These are phyloP conservation scores for Phylloscopus trochilus DNA, from an alignment of 2,113 vertebrate genomes.

Conservation along the genomic window DNA sequence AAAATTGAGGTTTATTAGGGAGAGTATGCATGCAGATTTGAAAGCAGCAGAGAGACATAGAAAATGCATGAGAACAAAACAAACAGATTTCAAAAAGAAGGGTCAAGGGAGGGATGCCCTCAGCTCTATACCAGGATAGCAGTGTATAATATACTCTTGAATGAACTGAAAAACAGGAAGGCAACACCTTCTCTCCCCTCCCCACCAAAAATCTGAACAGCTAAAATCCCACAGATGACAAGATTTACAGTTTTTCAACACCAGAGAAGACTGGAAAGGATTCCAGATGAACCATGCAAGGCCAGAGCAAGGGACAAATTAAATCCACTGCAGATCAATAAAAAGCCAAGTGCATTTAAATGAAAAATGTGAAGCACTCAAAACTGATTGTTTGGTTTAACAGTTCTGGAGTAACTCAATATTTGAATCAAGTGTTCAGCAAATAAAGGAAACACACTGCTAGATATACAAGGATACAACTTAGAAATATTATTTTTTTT, in stretches of 20 bases:
- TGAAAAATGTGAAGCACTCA: conserved; percentile 14
- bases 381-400: neutral
- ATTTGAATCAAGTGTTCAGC: neutral
- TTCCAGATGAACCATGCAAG: neutral
- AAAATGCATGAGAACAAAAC: neutral
- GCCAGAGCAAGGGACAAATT: conserved; percentile 26
- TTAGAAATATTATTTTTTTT: neutral
- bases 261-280: neutral
- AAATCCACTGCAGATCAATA: conserved; percentile 41
- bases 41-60: neutral
- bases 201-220: neutral
- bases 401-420: neutral
- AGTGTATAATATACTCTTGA: neutral
- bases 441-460: neutral
- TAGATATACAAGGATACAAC: neutral
- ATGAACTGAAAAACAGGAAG: neutral
- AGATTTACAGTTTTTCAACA: conserved; percentile 4
- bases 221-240: neutral
- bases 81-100: neutral
- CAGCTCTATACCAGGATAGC: neutral
- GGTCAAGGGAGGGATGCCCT: neutral
- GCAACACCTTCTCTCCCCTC: neutral
- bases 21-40: neutral
- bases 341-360: conserved; percentile 32
- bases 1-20: neutral